A percentile compares a stretch with the other conserved stretches of the same genome.
Conservation (phyloP, 2,113 vertebrate genomes). For the Bambusicola thoracicus region DNA sequence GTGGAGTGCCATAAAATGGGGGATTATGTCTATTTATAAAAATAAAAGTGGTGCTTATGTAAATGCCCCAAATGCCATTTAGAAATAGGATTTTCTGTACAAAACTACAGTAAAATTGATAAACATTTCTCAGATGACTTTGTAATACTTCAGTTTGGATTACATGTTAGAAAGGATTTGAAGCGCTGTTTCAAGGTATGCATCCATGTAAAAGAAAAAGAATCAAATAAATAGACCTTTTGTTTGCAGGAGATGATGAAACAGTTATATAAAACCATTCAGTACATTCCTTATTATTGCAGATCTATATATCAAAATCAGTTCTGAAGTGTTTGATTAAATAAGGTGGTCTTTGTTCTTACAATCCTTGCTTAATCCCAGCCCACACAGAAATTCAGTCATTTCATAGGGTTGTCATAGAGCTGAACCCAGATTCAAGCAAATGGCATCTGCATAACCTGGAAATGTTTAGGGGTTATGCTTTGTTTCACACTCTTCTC, state of each 20-base stretch:
- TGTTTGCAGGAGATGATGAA: background rate
- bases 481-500: background rate
- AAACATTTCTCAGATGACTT: background rate
- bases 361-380: background rate
- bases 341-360: background rate
- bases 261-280: background rate
- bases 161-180: background rate
- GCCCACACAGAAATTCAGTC: background rate
- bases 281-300: background rate
- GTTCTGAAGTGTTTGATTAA: background rate
- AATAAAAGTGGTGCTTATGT: background rate
- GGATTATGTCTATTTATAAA: slow-evolving; percentile 30
- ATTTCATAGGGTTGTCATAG: background rate
- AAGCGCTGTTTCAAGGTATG: background rate
- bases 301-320: background rate
- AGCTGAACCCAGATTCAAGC: background rate
- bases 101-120: background rate
- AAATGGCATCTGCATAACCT: background rate
- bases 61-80: background rate
- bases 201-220: background rate
- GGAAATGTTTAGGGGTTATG: background rate
- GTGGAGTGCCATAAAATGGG: background rate
- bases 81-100: background rate
- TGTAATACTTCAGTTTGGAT: background rate
- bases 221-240: background rate